phyloP scores from a whole-genome alignment of 2,113 vertebrate genomes.

The Hucho hucho region DNA sequence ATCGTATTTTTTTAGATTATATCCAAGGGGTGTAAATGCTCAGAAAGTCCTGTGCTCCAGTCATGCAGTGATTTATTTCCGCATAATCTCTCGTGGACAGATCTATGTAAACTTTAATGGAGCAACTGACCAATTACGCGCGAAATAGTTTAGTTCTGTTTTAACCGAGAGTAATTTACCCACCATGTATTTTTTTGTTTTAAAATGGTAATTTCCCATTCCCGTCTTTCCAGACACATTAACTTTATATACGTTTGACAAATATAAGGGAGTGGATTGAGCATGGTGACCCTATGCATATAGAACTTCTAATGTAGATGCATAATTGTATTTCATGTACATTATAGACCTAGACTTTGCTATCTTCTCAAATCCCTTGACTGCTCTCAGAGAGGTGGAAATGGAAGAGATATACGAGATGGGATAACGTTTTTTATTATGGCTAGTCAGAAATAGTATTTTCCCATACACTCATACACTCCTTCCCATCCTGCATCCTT shows the following conservation, averaged over 20 bases:
- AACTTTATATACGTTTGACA: neutral
- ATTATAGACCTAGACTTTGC: neutral
- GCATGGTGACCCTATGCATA: neutral
- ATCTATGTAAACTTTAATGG: too few species aligned
- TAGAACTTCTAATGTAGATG: neutral
- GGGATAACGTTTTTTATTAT: neutral
- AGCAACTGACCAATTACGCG: too few species aligned
- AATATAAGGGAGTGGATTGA: neutral
- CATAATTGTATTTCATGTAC: neutral
- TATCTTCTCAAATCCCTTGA: neutral
- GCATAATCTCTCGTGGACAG: too few species aligned
- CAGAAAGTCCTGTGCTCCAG: too few species aligned
- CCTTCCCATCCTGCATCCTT: conserved; percentile 2
- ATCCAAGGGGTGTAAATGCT: too few species aligned
- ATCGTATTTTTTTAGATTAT: too few species aligned
- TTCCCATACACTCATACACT: conserved; percentile 10
- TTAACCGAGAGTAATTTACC: too few species aligned
- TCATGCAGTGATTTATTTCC: too few species aligned
- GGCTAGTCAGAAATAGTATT: conserved; percentile 11
- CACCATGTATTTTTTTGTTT: too few species aligned
- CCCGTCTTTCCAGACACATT: neutral
- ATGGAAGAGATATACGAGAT: neutral
- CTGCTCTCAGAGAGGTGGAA: neutral
- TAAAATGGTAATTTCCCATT: neutral
- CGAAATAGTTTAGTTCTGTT: too few species aligned